Evolutionary conservation across 2,113 vertebrate genomes (phyloP), one percentile per base, ranked within the genome.

Genomic region (Ceuthmochares aereus): DNA sequence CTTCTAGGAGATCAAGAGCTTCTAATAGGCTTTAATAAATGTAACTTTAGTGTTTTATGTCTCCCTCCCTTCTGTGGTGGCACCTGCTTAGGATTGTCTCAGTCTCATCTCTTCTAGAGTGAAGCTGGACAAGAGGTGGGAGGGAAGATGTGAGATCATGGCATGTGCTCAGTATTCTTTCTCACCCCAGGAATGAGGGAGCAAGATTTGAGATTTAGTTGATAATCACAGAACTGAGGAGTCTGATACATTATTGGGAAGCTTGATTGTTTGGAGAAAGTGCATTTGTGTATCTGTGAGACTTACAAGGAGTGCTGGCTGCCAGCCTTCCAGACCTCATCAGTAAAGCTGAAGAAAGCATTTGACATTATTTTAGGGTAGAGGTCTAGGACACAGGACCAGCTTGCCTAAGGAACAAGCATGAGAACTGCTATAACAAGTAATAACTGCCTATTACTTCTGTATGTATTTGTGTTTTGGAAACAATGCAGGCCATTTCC

Each of bases 231-330:
- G 62, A 68, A 73, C 22, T 73, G 72, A 63, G 25, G 29, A 69
- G 10, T 7, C 16, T 76, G 69, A 70, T 81, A 15, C 7, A 7
- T 67, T 91, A 23, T 2, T 72, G 17, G 37, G 60, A 87, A 75
- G 15, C 9, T 72, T 69, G 14, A 7, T 42, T 77, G 2, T 74
- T 69, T 89, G 56, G 20, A 91, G 32, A 70, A 54, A 14, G 47
- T 64, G 14, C 23, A 8, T 12, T 11, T 37, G 1, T 0, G 0
- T 54, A 12, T 15, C 32, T 3, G 29, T 5, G 11, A 4, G 12
- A 12, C 30, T 72, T 78, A 37, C 9, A 43, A 29, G 20, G 4
- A 42, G 11, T 32, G 18, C 26, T 60, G 43, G 4, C 15, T 90
- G 27, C 16, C 20, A 85, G 19, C 10, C 63, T 81, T 43, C 34